phyloP scores from a whole-genome alignment of 2,888 invertebrate genomes.

The Nemurella pictetii region DNA sequence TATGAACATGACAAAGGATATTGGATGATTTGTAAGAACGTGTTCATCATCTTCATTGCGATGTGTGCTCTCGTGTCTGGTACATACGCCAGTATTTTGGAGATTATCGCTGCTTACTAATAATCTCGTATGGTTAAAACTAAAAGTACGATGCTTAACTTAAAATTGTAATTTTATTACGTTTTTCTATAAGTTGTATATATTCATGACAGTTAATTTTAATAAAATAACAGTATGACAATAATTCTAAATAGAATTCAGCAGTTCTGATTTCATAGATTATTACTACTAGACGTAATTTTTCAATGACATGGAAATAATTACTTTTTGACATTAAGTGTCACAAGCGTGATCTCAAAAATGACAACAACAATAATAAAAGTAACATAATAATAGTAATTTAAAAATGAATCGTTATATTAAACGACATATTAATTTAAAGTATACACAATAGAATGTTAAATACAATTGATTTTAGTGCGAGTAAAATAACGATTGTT shows the following conservation, averaged over 20 bases:
- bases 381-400: too few species aligned
- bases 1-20: slow-evolving; percentile 34
- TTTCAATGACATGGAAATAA: not conserved
- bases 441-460: not conserved
- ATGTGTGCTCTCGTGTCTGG: slow-evolving; percentile 36
- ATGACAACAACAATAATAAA: too few species aligned
- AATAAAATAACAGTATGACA: not conserved
- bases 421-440: not conserved
- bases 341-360: not conserved
- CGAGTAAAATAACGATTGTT: not conserved
- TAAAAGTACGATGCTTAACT: not conserved
- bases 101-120: slow-evolving; percentile 35
- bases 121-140: not conserved
- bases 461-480: not conserved
- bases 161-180: not conserved
- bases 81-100: slow-evolving; percentile 37
- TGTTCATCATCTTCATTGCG: slow-evolving; percentile 31
- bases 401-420: too few species aligned
- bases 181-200: slow-evolving; percentile 1
- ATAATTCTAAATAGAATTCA: not conserved
- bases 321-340: not conserved
- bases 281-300: not conserved
- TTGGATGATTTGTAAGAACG: slow-evolving; percentile 35
- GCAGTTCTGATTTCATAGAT: not conserved
- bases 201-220: slow-evolving; percentile 6